Base-by-base conservation (phyloP, 1,140 invertebrate species). In the Eubasilissa regina region DNA sequence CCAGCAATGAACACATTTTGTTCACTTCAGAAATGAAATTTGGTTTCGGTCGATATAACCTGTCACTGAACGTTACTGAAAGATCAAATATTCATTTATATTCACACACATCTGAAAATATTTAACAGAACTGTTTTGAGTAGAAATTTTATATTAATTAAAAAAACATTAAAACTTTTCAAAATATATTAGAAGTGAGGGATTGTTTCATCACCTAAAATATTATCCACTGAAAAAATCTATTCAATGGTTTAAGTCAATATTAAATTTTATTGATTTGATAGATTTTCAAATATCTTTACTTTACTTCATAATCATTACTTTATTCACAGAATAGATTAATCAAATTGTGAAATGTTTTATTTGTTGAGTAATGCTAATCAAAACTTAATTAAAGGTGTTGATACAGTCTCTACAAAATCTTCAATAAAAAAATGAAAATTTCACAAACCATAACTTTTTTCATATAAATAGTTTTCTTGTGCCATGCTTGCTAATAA, bases 11-110 rank as follows among this genome's bases (percentile, higher is more conserved):
- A 74, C 93, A 94, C 82, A 97, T 93, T 84, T 92, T 93, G 83
- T 97, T 94, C 0, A 97, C 90, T 89, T 97, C 95, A 4, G 86
- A 86, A 11, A 97, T 88, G 87, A 97, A 98, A 87, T 97, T 95
- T 35, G 92, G 91, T 89, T 98, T 96, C 53, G 93, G 92, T 1
- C 97, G 97, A 87, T 98, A 98, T n/a, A 99, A 87, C 64, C 93
- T 91, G 86, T 99, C 97, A 87, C 99, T 99, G 1, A 97, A 97
- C 85, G 98, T 94, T 70, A 98, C 96, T 96, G 88, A 81, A 89
- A 35, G n/a, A 91, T 15, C 51, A 64, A 84, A 64, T 13, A 60
- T 1, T 58, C 78, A 78, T 82, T 56, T 83, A 15, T 15, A 13
- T 55, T 75, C 45, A 6, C 77, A 78, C 15, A 73, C 11, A 15